Base-by-base conservation (phyloP, 2,888 invertebrate species). In the Tromatobia lineatoria region DNA sequence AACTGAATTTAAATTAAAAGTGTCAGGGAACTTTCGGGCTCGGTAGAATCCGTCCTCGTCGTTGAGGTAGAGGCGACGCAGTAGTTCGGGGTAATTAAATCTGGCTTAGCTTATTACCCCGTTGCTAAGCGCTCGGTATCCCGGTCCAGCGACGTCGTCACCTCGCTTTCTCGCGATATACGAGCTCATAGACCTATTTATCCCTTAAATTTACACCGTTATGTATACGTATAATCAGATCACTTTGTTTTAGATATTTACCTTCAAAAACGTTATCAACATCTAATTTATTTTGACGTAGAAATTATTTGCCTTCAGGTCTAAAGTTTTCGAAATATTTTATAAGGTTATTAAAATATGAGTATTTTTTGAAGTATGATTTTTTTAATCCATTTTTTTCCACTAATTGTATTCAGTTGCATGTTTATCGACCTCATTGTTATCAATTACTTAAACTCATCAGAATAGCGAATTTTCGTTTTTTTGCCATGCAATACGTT, bases 1-100 rank as follows among this genome's bases (percentile, higher is more conserved):
- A 91, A 90, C 88, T 87, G 86, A 89, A 91, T 90, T 91, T 89
- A 90, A 91, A 92, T 91, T 90, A 90, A 92, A 92, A 92, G 90
- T 91, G 90, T 89, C 89, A 85, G 83, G 85, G 42, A 74, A 84
- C 54, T 74, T 84, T 73, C 61, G 67, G 47, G 70, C 87, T 86
- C 81, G 79, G 80, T 87, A 88, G 88, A 91, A 89, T 90, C 87
- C 88, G 83, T 80, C 75, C 47, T 74, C 78, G 61, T 69, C 74
- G 69, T 75, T 57, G 67, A 50, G 59, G 20, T 15, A 47, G 80
- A 64, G 77, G 69, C 69, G 69, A 81, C 61, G 77, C 57, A 57
- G 73, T 81, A 69, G 76, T 73, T 77, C 67, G 77, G 73, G 76
- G 61, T 91, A 92, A 92, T 91, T 92, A 91, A 91, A 92, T 84